Percentiles rank a stretch among this genome's conserved stretches.
phyloP scores from a whole-genome alignment of 2,888 invertebrate species.

The Scaptomyza polygonia region DNA sequence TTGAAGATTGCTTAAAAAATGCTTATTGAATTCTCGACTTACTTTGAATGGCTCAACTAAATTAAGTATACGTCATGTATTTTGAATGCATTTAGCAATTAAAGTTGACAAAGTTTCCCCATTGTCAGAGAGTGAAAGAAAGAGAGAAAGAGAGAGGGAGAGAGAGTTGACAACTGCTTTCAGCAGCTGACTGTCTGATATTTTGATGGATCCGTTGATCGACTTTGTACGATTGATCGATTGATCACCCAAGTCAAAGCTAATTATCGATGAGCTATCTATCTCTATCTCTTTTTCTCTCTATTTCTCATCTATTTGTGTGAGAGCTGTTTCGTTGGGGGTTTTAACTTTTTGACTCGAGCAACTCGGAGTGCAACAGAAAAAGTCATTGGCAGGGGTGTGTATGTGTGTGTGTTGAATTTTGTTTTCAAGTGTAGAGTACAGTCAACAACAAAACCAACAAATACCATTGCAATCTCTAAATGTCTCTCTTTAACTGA shows the following conservation, averaged over 20 bases:
- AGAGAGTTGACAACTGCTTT: slow-evolving; percentile 15
- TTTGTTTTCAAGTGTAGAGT: too few relatives aligned
- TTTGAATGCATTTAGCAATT: slow-evolving; percentile 3
- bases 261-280: slow-evolving; percentile 13
- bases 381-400: too few relatives aligned
- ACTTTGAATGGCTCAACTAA: too few relatives aligned
- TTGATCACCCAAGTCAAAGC: slow-evolving; percentile 13
- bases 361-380: background rate
- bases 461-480: background rate
- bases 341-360: too few relatives aligned
- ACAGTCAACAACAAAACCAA: background rate
- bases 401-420: too few relatives aligned
- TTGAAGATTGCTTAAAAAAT: too few relatives aligned
- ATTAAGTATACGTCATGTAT: slow-evolving; percentile 43
- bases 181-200: slow-evolving; percentile 36
- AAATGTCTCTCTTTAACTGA: background rate
- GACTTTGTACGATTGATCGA: slow-evolving; percentile 32
- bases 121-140: background rate
- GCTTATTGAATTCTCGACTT: too few relatives aligned
- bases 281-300: too few relatives aligned
- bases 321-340: too few relatives aligned
- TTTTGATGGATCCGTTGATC: slow-evolving; percentile 32
- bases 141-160: background rate
- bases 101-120: slow-evolving; percentile 36
- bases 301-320: background rate